phyloP scores from a whole-genome alignment of 2,113 vertebrate genomes.

The Cyphomyrus discorhynchus region DNA sequence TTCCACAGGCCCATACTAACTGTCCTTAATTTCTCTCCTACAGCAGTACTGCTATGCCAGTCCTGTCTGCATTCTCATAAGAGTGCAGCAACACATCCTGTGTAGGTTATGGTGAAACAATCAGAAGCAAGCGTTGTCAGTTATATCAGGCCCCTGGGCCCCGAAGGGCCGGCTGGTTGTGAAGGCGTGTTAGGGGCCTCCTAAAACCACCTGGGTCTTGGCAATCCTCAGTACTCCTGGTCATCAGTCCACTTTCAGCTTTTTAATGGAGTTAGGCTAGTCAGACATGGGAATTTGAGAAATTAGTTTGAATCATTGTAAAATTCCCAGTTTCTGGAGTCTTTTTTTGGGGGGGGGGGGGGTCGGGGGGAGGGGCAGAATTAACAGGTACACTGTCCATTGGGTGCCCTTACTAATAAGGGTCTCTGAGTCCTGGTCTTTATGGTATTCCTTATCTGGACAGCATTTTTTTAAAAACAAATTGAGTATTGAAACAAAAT shows the following conservation, averaged over 20 bases:
- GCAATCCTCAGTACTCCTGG: slow-evolving; percentile 33
- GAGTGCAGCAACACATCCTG: slow-evolving; percentile 99
- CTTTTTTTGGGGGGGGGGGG: neutral
- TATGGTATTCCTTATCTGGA: neutral
- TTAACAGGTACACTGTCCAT: neutral
- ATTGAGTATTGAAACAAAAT: neutral
- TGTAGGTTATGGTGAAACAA: slow-evolving; percentile 99
- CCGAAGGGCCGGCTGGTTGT: slow-evolving; percentile 65
- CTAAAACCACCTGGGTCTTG: slow-evolving; percentile 40
- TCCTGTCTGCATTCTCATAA: slow-evolving; percentile 99
- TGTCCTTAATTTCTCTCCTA: slow-evolving; percentile 99
- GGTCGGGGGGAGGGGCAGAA: too few species aligned
- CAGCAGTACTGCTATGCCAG: slow-evolving; percentile 99
- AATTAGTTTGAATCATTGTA: neutral
- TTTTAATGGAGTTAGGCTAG: neutral
- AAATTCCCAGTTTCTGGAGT: slow-evolving; percentile 2
- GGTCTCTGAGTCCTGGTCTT: neutral
- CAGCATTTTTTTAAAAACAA: neutral
- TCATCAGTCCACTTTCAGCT: slow-evolving; percentile 2
- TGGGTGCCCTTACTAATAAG: neutral
- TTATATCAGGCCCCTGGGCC: slow-evolving; percentile 70
- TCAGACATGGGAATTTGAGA: neutral
- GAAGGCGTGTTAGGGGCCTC: slow-evolving; percentile 44
- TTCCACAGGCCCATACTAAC: slow-evolving; percentile 99
- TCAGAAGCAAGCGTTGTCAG: slow-evolving; percentile 83